phyloP scores from a whole-genome alignment of 2,797 vertebrate species.

The Acanthurus leucopareius region DNA sequence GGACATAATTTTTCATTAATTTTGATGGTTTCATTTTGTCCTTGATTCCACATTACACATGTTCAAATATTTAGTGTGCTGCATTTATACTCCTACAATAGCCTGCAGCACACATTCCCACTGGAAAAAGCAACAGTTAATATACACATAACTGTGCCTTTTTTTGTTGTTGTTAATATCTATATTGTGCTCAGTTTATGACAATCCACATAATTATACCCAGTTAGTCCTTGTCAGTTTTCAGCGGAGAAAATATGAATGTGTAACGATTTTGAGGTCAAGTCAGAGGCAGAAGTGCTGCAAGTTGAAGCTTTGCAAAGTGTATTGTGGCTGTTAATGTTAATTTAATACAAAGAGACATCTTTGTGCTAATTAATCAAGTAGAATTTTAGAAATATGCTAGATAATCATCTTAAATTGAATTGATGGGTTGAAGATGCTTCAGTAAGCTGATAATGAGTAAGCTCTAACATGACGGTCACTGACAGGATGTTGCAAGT shows the following conservation, averaged over 20 bases:
- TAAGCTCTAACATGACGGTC: conserved; percentile 23
- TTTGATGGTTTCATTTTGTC: neutral
- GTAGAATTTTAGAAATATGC: conserved; percentile 30
- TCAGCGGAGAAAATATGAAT: neutral
- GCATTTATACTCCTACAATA: neutral
- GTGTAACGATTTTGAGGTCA: neutral
- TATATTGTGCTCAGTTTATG: neutral
- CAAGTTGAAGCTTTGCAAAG: conserved; percentile 22
- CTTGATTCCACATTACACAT: neutral
- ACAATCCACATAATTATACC: neutral
- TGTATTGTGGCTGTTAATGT: conserved; percentile 37
- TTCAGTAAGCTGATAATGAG: conserved; percentile 26
- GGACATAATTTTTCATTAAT: neutral
- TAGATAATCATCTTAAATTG: conserved; percentile 40
- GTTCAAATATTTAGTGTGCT: neutral
- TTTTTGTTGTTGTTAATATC: too few relatives aligned
- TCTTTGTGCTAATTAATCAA: conserved; percentile 41
- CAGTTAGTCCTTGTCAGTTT: neutral
- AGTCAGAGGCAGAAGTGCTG: conserved; percentile 1
- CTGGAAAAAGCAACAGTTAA: conserved; percentile 17
- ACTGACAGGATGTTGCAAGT: conserved; percentile 35
- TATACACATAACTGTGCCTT: neutral
- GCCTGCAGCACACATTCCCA: neutral
- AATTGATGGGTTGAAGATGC: conserved; percentile 38
- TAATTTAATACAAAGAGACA: conserved; percentile 38